Conservation (phyloP, 2,113 vertebrate species). For the Pyxicephalus adspersus region DNA sequence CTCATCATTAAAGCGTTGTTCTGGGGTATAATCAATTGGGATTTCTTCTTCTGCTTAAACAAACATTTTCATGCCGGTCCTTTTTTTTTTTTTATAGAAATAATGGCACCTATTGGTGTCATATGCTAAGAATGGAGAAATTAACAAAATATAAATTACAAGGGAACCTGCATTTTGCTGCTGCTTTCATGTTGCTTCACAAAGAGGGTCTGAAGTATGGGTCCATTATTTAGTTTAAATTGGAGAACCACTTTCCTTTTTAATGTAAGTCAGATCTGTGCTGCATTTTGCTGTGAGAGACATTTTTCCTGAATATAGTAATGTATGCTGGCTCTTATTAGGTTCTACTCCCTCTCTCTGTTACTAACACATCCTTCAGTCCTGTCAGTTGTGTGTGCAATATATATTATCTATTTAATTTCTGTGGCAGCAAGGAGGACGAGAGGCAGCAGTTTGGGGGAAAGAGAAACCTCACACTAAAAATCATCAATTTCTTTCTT, state of each 20-base stretch:
- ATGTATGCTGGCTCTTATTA: slow-evolving; percentile 6
- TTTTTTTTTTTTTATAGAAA: too few relatives aligned
- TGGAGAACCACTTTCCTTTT: not conserved
- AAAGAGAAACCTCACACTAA: slow-evolving; percentile 61
- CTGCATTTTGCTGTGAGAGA: not conserved
- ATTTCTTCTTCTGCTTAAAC: too few relatives aligned
- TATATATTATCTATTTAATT: slow-evolving; percentile 82
- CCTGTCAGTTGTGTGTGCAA: slow-evolving; percentile 79
- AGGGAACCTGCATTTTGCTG: too few relatives aligned
- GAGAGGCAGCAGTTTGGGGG: slow-evolving; percentile 72
- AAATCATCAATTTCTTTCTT: slow-evolving; percentile 71
- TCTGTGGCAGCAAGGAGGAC: slow-evolving; percentile 64
- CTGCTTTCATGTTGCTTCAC: too few relatives aligned
- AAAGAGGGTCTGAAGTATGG: too few relatives aligned
- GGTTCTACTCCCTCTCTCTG: slow-evolving; percentile 42
- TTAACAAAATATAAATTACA: too few relatives aligned
- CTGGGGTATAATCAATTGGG: too few relatives aligned
- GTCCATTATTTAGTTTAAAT: too few relatives aligned
- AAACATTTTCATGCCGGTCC: too few relatives aligned
- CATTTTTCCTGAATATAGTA: not conserved
- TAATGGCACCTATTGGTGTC: too few relatives aligned
- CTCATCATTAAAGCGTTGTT: too few relatives aligned
- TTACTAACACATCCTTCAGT: slow-evolving; percentile 66
- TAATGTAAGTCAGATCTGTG: not conserved
- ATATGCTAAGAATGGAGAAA: too few relatives aligned